Conservation (phyloP, 2,113 vertebrate genomes). For the Pantherophis guttatus region DNA sequence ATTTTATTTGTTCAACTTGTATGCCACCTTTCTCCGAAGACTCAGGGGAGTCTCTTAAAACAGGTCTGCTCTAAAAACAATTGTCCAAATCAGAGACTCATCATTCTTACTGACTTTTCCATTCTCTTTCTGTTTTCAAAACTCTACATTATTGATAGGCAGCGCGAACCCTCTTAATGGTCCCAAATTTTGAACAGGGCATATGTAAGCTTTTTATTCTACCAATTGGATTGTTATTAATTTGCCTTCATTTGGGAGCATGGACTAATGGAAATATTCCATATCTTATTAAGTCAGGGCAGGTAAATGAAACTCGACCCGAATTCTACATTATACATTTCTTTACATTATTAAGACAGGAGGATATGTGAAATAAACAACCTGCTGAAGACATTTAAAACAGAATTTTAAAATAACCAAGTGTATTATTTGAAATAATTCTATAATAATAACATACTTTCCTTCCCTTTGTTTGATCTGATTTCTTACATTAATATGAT, state of each 20-base stretch:
- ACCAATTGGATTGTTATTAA: not conserved
- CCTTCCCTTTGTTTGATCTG: not conserved
- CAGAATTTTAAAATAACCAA: not conserved
- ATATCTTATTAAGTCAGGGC: not conserved
- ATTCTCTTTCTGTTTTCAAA: not conserved
- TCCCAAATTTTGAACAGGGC: not conserved
- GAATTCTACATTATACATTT: not conserved
- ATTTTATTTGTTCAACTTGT: too few relatives aligned
- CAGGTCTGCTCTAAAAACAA: not conserved
- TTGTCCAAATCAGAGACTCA: not conserved
- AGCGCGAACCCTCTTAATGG: not conserved
- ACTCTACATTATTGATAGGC: not conserved
- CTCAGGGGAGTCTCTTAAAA: not conserved
- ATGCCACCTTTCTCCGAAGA: too few relatives aligned
- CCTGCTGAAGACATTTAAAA: not conserved
- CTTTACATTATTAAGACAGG: not conserved
- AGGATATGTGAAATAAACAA: not conserved
- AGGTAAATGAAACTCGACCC: not conserved
- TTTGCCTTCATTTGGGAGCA: not conserved
- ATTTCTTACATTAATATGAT: not conserved
- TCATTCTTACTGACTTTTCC: not conserved
- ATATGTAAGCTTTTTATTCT: not conserved
- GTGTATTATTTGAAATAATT: not conserved
- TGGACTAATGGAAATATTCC: not conserved
- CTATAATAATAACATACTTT: not conserved